Evolutionary conservation across 2,797 vertebrate species (phyloP), one percentile per base, ranked within the genome.

Genomic region (Gobio occitaniae): DNA sequence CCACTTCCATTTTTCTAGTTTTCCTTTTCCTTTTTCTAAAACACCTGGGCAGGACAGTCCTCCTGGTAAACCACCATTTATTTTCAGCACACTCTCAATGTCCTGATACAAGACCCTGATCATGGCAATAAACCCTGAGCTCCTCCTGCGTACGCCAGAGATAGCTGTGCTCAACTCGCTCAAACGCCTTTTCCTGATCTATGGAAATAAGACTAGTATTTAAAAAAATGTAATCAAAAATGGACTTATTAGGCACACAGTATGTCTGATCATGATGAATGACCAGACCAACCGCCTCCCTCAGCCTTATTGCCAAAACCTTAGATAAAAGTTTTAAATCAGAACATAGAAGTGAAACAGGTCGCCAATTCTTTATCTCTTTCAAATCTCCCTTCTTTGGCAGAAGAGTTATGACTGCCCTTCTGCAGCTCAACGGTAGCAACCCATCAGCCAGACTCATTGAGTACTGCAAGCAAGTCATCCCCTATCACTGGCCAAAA

Each of bases 401-500:
- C 44, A 47, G 44, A 10, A 47, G 44, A 11, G 44, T 47, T 47
- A 47, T 47, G 44, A 47, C 44, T 47, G 44, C 44, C 44, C 44
- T 47, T 47, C 44, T 11, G 44, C 44, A 47, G 44, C 44, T 47
- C 41, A 41, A 9, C 1, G 41, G 7, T 41, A 41, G 7, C 41
- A 41, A 41, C 1, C 41, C 41, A 41, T 9, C 41, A 41, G 41
- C 41, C 41, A 41, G 41, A 41, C 41, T 41, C 41, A 41, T 9
- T 41, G 6, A 77, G 21, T 6, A 77, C 36, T 16, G n/a, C 19
- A 8, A 72, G 21, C 48, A 76, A 10, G 21, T 52, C 82, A 21
- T 78, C 56, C n/a, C 74, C 61, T 15, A 84, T 21, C 8, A 84
- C 47, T 19, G 47, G 17, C 83, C 65, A 84, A 15, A 63, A 65